Conservation (phyloP, 1,140 invertebrate species). For the Acarapis woodi region DNA sequence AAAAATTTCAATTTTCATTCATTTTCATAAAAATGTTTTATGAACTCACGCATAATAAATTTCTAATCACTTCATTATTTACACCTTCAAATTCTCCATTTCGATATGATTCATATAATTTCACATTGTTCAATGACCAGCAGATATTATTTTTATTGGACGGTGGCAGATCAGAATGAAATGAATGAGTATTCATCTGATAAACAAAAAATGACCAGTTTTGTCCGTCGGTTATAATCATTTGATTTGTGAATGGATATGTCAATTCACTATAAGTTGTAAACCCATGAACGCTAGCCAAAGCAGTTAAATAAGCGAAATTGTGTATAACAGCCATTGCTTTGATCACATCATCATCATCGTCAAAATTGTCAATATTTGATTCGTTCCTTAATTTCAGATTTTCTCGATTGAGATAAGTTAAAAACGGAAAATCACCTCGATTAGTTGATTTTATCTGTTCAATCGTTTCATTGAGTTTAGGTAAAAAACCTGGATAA, state of each 20-base stretch:
- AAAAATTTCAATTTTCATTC: neutral
- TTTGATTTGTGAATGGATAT: constrained; percentile 58
- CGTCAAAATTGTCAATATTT: constrained; percentile 26
- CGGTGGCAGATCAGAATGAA: constrained; percentile 26
- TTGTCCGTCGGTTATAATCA: constrained; percentile 50
- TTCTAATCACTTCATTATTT: constrained; percentile 44
- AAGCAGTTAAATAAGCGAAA: constrained; percentile 42
- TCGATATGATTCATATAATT: constrained; percentile 41
- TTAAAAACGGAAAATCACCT: constrained; percentile 9
- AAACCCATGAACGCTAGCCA: constrained; percentile 62
- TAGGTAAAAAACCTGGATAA: constrained; percentile 8
- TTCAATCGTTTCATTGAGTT: neutral
- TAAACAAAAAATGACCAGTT: constrained; percentile 52
- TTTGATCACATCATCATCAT: constrained; percentile 29
- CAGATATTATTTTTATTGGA: constrained; percentile 47
- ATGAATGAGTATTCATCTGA: constrained; percentile 50
- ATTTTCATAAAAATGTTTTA: constrained; percentile 4
- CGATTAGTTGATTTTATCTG: neutral
- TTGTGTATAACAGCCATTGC: constrained; percentile 38
- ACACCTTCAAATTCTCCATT: constrained; percentile 34
- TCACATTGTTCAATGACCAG: constrained; percentile 34
- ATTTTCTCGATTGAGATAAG: constrained; percentile 22
- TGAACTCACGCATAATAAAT: constrained; percentile 25
- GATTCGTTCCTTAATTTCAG: constrained; percentile 39
- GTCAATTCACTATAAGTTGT: constrained; percentile 53